phyloP scores from a whole-genome alignment of 2,113 vertebrate species.

The western clawed frog (Xenopus tropicalis) region DNA sequence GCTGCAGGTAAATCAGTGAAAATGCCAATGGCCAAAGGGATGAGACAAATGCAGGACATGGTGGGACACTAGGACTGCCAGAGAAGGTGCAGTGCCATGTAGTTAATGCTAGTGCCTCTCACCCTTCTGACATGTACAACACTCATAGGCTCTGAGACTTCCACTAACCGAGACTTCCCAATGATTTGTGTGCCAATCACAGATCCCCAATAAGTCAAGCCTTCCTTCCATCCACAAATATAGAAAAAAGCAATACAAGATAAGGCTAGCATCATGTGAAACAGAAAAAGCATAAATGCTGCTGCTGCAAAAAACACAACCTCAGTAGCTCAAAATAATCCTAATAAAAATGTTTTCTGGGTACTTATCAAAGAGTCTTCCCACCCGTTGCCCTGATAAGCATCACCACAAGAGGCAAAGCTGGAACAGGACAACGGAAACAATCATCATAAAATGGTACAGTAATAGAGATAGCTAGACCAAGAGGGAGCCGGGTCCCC shows the following conservation, averaged over 20 bases:
- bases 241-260: constrained; percentile 76
- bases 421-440: constrained; percentile 92
- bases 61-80: background rate
- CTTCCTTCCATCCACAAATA: constrained; percentile 93
- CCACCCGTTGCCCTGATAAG: constrained; percentile 91
- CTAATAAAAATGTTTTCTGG: constrained; percentile 65
- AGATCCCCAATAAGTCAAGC: constrained; percentile 46
- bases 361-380: constrained; percentile 70
- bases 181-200: background rate
- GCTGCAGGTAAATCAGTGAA: constrained; percentile 1
- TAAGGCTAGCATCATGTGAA: constrained; percentile 59
- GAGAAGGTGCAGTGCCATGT: background rate
- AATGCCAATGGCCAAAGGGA: constrained; percentile 9
- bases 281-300: constrained; percentile 65
- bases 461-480: constrained; percentile 99
- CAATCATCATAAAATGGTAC: constrained; percentile 99
- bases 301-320: constrained; percentile 77
- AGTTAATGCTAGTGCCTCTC: background rate
- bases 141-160: constrained; percentile 1
- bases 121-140: constrained; percentile 3
- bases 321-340: constrained; percentile 69
- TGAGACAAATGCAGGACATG: no score
- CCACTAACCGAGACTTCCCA: background rate
- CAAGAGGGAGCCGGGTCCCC: constrained; percentile 97
- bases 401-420: constrained; percentile 57